Conservation (phyloP, 1,140 invertebrate species). For the Cotesia vestalis region DNA sequence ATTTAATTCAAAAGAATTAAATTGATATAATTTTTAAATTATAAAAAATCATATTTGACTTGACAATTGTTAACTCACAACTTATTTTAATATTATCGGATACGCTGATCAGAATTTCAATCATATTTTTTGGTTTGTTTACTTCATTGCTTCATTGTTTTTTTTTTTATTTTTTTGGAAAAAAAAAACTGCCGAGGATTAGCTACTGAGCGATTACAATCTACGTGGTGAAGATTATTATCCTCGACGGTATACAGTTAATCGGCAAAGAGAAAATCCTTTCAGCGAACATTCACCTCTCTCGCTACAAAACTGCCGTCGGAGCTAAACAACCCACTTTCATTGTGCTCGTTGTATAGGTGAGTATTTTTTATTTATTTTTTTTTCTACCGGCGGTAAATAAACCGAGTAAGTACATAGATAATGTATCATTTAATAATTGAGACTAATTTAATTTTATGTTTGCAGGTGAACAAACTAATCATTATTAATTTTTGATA, state of each 20-base stretch:
- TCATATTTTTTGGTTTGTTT: too few relatives aligned
- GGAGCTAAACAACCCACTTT: slow-evolving; percentile 56
- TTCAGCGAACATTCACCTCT: slow-evolving; percentile 60
- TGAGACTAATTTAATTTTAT: background rate
- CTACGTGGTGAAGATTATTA: slow-evolving; percentile 14
- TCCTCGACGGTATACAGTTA: slow-evolving; percentile 49
- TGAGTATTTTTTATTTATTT: slow-evolving; percentile 28
- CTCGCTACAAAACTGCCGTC: slow-evolving; percentile 45
- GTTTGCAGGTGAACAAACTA: too few relatives aligned
- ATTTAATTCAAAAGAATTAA: too few relatives aligned
- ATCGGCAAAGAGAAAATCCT: slow-evolving; percentile 60
- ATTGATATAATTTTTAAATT: too few relatives aligned
- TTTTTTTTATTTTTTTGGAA: background rate
- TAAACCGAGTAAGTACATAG: background rate
- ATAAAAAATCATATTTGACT: too few relatives aligned
- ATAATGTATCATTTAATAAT: too few relatives aligned
- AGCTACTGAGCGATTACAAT: background rate
- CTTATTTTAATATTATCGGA: too few relatives aligned
- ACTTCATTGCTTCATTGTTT: too few relatives aligned
- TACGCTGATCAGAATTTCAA: too few relatives aligned
- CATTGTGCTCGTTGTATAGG: slow-evolving; percentile 44
- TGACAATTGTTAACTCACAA: too few relatives aligned
- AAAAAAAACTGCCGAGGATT: background rate
- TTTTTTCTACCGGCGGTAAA: slow-evolving; percentile 48
- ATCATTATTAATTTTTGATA: too few relatives aligned